Evolutionary conservation across 1,140 invertebrate genomes (phyloP).

Genomic region (Drosophila mauritiana): DNA sequence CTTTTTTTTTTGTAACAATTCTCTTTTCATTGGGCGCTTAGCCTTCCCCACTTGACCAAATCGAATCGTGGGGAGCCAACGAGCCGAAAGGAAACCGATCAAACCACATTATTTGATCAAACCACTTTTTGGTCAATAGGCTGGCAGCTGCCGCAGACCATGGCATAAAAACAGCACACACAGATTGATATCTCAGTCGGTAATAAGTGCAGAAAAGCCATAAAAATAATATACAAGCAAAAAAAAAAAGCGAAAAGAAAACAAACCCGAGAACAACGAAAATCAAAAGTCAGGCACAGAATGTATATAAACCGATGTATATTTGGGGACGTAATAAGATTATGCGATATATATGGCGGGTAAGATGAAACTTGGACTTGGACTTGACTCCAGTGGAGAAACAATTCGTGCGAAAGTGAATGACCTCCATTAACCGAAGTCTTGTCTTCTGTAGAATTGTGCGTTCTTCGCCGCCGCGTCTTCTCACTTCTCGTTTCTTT

Average conservation of each 20-base stretch:
- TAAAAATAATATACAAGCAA: constrained; percentile 56
- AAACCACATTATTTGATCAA: constrained; percentile 33
- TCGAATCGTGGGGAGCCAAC: constrained; percentile 1
- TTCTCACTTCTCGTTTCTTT: constrained; percentile 39
- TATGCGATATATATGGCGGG: constrained; percentile 50
- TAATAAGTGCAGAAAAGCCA: constrained; percentile 68
- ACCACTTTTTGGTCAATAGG: constrained; percentile 48
- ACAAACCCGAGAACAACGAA: constrained; percentile 43
- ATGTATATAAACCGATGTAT: constrained; percentile 28
- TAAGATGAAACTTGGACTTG: constrained; percentile 62
- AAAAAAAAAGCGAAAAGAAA: constrained; percentile 40
- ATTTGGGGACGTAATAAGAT: constrained; percentile 74
- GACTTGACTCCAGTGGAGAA: constrained; percentile 75
- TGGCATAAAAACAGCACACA: constrained; percentile 10
- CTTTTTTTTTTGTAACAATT: neutral
- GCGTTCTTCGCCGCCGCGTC: constrained; percentile 33
- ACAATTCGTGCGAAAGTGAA: constrained; percentile 83
- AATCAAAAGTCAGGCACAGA: constrained; percentile 59
- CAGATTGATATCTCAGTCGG: constrained; percentile 61
- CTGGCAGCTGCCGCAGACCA: constrained; percentile 49
- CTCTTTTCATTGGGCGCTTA: constrained; percentile 10
- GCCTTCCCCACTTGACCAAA: constrained; percentile 43
- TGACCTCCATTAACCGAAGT: constrained; percentile 82
- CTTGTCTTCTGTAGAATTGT: constrained; percentile 62
- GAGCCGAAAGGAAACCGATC: constrained; percentile 17